Conservation (phyloP, 2,113 vertebrate genomes). For the Symphodus melops region DNA sequence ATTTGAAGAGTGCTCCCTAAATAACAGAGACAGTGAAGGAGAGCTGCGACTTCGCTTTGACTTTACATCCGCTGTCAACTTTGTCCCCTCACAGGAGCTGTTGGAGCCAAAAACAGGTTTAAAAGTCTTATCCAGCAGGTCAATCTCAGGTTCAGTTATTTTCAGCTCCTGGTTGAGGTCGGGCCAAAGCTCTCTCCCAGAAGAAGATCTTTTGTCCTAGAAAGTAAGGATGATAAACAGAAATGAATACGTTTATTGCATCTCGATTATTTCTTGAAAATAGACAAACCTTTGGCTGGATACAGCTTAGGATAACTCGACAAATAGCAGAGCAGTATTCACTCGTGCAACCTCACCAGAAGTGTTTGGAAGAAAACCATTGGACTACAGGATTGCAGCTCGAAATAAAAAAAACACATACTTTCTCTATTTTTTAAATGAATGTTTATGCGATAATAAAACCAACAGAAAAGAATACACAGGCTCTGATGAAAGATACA, state of each 20-base stretch:
- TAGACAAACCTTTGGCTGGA: too few species aligned
- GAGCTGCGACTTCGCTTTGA: slow-evolving; percentile 80
- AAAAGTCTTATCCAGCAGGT: slow-evolving; percentile 66
- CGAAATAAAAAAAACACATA: too few species aligned
- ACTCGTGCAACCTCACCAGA: too few species aligned
- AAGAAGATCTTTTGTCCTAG: slow-evolving; percentile 79
- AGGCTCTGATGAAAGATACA: too few species aligned
- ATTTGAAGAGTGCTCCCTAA: slow-evolving; percentile 62
- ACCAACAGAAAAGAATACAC: not conserved
- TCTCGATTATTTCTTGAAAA: too few species aligned
- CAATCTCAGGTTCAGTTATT: slow-evolving; percentile 90
- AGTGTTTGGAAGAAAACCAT: too few species aligned
- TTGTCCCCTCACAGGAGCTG: slow-evolving; percentile 45
- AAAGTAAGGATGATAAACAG: slow-evolving; percentile 16
- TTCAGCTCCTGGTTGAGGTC: slow-evolving; percentile 89
- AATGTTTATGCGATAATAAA: too few species aligned
- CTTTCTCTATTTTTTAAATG: too few species aligned
- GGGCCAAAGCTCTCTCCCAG: slow-evolving; percentile 79
- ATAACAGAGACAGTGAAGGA: slow-evolving; percentile 74
- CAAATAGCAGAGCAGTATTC: too few species aligned
- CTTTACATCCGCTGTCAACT: slow-evolving; percentile 65
- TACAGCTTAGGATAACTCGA: too few species aligned
- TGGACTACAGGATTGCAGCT: too few species aligned
- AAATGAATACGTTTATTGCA: not conserved
- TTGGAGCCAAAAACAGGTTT: slow-evolving; percentile 53